phyloP scores from a whole-genome alignment of 2,888 invertebrate genomes.

The Sarcophaga caerulescens region DNA sequence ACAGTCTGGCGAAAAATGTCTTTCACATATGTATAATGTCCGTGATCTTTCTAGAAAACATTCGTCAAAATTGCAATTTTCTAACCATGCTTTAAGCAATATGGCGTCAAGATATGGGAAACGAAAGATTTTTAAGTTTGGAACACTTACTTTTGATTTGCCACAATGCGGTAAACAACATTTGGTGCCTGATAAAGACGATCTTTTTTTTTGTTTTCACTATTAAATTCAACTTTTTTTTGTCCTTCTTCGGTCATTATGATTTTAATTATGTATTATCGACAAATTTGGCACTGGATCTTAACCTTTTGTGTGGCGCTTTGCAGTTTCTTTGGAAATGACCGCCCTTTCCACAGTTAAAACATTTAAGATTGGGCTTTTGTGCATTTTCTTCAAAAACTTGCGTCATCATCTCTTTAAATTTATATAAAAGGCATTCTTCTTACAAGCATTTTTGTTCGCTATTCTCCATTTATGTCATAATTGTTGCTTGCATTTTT shows the following conservation, averaged over 20 bases:
- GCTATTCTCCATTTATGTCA: no score
- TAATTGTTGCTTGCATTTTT: no score
- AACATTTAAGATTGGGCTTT: no score
- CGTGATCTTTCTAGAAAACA: neutral
- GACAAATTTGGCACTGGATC: no score
- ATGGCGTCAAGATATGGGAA: neutral
- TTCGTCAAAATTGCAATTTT: slow-evolving; percentile 7
- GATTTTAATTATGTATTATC: neutral
- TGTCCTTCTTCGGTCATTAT: neutral
- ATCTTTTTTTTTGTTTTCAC: neutral
- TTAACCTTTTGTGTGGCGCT: no score
- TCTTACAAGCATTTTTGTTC: no score
- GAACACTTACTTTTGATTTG: neutral
- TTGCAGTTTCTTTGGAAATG: no score
- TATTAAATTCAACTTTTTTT: neutral
- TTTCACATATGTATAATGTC: slow-evolving; percentile 11
- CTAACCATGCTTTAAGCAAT: neutral
- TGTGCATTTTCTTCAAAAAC: no score
- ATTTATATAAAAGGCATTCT: no score
- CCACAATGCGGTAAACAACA: slow-evolving; percentile 19
- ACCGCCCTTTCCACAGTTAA: no score
- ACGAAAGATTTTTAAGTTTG: slow-evolving; percentile 9
- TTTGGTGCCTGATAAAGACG: slow-evolving; percentile 15
- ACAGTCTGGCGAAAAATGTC: neutral
- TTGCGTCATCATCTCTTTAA: no score